Evolutionary conservation across 2,888 invertebrate genomes (phyloP), one percentile per base, ranked within the genome.

Genomic region (Cephus nigrinus): DNA sequence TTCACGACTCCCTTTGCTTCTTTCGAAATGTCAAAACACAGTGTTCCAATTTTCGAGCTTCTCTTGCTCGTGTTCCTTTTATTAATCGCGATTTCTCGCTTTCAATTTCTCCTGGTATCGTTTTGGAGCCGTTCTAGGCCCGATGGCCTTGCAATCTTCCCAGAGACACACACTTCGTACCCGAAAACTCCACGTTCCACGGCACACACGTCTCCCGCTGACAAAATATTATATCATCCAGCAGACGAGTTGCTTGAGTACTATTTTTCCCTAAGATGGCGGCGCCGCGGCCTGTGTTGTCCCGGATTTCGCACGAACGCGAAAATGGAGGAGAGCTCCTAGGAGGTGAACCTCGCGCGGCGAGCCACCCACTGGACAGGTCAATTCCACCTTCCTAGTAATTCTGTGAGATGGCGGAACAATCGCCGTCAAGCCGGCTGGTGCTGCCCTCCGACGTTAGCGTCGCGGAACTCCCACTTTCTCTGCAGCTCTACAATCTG

Each of bases 251-350:
- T 33, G 15, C 71, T 33, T 33, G 71, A 71, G 71, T 71, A 71
- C 32, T 71, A 71, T 33, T 71, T 71, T 71, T 71, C 71, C 71
- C 83, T 84, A 89, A 89, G 89, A 89, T 89, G 89, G 89, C 89
- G 88, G 86, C 88, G 55, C 55, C 55, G 84, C 87, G 83, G 80
- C 81, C 82, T 80, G 76, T 81, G 80, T 83, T 85, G 85, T 85
- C 85, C 86, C 82, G 82, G 84, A 86, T 86, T 88, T 88, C 86
- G 86, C 87, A 86, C 88, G 84, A 84, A 85, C 86, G 87, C 85
- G 88, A 88, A 88, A 86, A 83, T 82, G 84, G 84, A 83, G 83
- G 83, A 81, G 82, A 78, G 80, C 80, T 79, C 80, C 76, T 79
- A 78, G 33, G 36, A 80, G 74, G 35, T 12, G 32, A 30, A 76